phyloP scores from a whole-genome alignment of 2,113 vertebrate genomes.

The Collichthys lucidus region DNA sequence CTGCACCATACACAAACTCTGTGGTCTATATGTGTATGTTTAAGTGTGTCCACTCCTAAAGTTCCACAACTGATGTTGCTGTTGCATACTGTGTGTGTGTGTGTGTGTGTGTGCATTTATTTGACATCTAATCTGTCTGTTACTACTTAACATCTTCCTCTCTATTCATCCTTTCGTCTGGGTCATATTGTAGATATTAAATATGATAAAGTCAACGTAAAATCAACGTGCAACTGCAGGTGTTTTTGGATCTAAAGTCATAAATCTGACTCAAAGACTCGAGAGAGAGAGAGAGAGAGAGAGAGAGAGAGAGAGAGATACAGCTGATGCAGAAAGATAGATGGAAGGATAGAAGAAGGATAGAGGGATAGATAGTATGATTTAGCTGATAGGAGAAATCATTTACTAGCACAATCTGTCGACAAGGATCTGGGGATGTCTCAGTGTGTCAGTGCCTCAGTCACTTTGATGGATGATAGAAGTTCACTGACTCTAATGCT shows the following conservation, averaged over 20 bases:
- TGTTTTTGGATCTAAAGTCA: too few relatives aligned
- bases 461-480: constrained; percentile 83
- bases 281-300: constrained; percentile 14
- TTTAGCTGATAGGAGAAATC: constrained; percentile 83
- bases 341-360: constrained; percentile 47
- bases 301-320: neutral
- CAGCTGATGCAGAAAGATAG: constrained; percentile 56
- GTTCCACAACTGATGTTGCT: neutral
- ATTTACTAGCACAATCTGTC: constrained; percentile 84
- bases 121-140: too few relatives aligned
- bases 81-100: neutral
- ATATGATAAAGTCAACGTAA: neutral
- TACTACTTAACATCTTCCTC: too few relatives aligned
- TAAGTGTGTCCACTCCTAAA: neutral
- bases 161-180: neutral
- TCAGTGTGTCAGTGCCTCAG: constrained; percentile 80
- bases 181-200: neutral
- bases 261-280: too few relatives aligned
- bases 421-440: constrained; percentile 84
- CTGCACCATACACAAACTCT: neutral
- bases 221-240: too few relatives aligned
- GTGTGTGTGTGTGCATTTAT: constrained; percentile 9
- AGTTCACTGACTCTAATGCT: constrained; percentile 64
- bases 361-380: constrained; percentile 72
- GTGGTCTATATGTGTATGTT: neutral